Base-by-base conservation (phyloP, 2,113 vertebrate genomes). In the Hemicordylus capensis region DNA sequence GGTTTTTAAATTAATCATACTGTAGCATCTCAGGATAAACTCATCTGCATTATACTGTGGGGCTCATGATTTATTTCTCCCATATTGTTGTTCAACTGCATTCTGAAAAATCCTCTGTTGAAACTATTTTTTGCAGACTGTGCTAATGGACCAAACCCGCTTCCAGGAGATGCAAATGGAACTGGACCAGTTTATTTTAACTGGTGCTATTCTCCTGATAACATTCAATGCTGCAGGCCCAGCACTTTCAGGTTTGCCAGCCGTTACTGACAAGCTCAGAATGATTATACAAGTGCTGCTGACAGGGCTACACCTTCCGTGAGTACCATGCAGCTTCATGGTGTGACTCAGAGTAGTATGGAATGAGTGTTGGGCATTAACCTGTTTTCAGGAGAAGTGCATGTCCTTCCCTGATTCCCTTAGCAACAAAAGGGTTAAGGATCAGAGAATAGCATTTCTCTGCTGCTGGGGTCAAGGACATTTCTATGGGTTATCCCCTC, bases 161-260 rank as follows among this genome's bases (percentile, higher is more conserved):
- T 99, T 99, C 86, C 97, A 97, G 92, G 98, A 99, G 92, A 96
- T 99, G 82, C 97, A 99, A 93, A 91, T 96, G 82, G 97, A 98
- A 91, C 90, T 96, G 66, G 96, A 97, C 77, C 95, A 94, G 15
- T 93, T 99, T 11, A 95, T 96, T 0, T 0, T 98, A 84, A 91
- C 96, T 6, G 98, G 98, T 24, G 96, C 98, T 0, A 90, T 99
- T 87, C 94, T 99, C 24, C 96, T 99, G 85, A 96, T 99, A 10
- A 96, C 97, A 0, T 98, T 98, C 94, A 98, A 97, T 10, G 96
- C 96, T 3, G 95, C 96, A 0, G 97, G 97, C 26, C 94, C 98
- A 0, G 96, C 96, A 0, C 94, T 99, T 19, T 83, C 96, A 0
- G 97, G 97, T 42, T 86, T 98, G 70, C 97, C 98, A 0, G 97